Percentiles rank a stretch among this genome's conserved stretches.
These are phyloP conservation scores for Cataglyphis livida DNA, from an alignment of 2,888 invertebrate genomes.

Conservation along the genomic window DNA sequence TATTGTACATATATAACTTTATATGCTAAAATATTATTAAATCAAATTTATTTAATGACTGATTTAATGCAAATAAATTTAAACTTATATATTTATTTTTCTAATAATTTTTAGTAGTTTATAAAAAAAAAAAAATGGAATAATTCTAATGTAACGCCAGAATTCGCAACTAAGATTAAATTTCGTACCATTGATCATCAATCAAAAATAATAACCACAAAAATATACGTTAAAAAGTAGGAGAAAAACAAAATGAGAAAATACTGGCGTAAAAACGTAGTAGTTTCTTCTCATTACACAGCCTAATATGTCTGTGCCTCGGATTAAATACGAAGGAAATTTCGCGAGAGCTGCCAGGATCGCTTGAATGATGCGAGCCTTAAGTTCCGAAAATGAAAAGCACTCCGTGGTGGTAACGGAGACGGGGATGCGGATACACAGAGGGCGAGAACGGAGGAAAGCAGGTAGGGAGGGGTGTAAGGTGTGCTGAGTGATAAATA, in stretches of 20 bases:
- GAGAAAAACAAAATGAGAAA: conserved; percentile 8
- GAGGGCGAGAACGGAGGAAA: conserved; percentile 12
- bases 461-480: conserved; percentile 19
- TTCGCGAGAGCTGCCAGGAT: conserved; percentile 38
- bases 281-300: conserved; percentile 33
- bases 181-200: background rate
- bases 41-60: background rate
- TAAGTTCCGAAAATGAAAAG: conserved; percentile 62
- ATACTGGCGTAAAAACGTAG: background rate
- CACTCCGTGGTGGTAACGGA: conserved; percentile 30
- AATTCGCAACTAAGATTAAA: background rate
- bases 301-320: conserved; percentile 32
- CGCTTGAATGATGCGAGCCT: conserved; percentile 51
- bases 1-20: background rate
- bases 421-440: background rate
- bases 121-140: background rate
- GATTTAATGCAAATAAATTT: background rate
- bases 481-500: conserved; percentile 74
- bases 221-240: background rate
- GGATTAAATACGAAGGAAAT: conserved; percentile 45
- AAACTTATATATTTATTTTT: background rate
- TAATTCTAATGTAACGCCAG: conserved; percentile 23
- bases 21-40: background rate
- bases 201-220: conserved; percentile 24
- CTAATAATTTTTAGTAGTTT: background rate